Evolutionary conservation across 1,140 invertebrate genomes (phyloP).

Genomic region (Cyphomyrmex costatus): DNA sequence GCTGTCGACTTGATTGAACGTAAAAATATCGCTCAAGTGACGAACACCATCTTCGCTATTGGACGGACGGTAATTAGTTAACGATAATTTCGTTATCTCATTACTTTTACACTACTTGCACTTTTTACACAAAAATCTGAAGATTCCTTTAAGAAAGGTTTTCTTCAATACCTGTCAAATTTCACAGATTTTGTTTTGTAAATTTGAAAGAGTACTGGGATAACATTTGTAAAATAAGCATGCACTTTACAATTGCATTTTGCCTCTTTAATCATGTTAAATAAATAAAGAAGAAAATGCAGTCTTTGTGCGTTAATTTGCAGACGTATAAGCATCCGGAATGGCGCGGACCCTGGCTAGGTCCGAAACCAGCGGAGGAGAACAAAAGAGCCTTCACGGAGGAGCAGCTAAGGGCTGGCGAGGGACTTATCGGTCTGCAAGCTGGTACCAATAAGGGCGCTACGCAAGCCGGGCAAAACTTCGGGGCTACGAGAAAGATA

Average conservation of each 20-base stretch:
- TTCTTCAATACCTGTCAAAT: background rate
- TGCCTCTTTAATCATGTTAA: background rate
- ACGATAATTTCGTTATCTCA: background rate
- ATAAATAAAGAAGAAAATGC: slow-evolving; percentile 10
- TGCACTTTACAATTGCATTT: background rate
- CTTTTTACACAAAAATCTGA: background rate
- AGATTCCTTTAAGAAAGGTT: background rate
- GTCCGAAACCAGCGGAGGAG: slow-evolving; percentile 96
- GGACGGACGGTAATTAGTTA: slow-evolving; percentile 93
- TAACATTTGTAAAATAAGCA: background rate
- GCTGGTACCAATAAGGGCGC: slow-evolving; percentile 98
- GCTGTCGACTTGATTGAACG: slow-evolving; percentile 98
- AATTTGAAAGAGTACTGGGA: background rate
- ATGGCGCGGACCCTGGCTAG: slow-evolving; percentile 95
- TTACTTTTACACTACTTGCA: background rate
- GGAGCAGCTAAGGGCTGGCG: slow-evolving; percentile 95
- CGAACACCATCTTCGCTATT: slow-evolving; percentile 96
- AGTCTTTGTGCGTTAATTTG: slow-evolving; percentile 60
- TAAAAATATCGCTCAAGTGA: slow-evolving; percentile 97
- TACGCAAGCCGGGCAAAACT: slow-evolving; percentile 96
- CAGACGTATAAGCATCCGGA: slow-evolving; percentile 96
- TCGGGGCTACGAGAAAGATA: slow-evolving; percentile 96
- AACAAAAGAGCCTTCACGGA: slow-evolving; percentile 97
- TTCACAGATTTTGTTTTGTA: background rate
- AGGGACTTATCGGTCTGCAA: slow-evolving; percentile 97